A percentile compares a stretch with the other conserved stretches of the same genome.
Evolutionary conservation across 2,888 invertebrate species (phyloP).

Genomic region (Chrysotoxum bicinctum): DNA sequence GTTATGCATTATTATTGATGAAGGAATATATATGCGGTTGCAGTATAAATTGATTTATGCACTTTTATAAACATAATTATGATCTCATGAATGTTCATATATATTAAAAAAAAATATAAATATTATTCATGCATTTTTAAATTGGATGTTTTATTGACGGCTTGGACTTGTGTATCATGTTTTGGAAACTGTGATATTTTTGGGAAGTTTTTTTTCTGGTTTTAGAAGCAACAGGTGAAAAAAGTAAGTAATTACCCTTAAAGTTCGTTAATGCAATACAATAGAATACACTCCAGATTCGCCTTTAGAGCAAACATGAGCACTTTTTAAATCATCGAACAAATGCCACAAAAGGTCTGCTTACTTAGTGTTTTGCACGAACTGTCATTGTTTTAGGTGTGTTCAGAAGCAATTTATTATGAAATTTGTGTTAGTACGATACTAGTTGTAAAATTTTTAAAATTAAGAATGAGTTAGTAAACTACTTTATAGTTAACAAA

Average conservation of each 20-base stretch:
- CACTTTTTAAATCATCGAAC: too few relatives aligned
- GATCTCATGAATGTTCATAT: slow-evolving; percentile 81
- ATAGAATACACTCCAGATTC: too few relatives aligned
- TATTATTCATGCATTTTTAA: slow-evolving; percentile 72
- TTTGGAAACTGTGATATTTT: neutral
- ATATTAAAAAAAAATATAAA: slow-evolving; percentile 75
- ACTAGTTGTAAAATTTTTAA: too few relatives aligned
- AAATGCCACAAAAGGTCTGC: too few relatives aligned
- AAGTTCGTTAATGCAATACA: too few relatives aligned
- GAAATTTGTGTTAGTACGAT: too few relatives aligned
- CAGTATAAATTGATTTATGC: slow-evolving; percentile 61
- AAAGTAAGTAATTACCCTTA: neutral
- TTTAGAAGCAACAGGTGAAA: neutral
- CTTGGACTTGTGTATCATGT: neutral
- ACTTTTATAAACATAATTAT: slow-evolving; percentile 75
- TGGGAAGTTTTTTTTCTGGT: neutral
- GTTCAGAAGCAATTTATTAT: too few relatives aligned
- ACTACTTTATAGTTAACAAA: too few relatives aligned
- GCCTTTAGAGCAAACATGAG: too few relatives aligned
- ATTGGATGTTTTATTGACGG: slow-evolving; percentile 9
- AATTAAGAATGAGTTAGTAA: too few relatives aligned
- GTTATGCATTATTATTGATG: slow-evolving; percentile 45
- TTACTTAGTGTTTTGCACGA: too few relatives aligned
- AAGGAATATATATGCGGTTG: slow-evolving; percentile 38
- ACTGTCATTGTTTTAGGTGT: too few relatives aligned